Percentiles rank a stretch among this genome's conserved stretches.
phyloP scores from a whole-genome alignment of 2,888 invertebrate species.

The Anagyrus pseudococci region DNA sequence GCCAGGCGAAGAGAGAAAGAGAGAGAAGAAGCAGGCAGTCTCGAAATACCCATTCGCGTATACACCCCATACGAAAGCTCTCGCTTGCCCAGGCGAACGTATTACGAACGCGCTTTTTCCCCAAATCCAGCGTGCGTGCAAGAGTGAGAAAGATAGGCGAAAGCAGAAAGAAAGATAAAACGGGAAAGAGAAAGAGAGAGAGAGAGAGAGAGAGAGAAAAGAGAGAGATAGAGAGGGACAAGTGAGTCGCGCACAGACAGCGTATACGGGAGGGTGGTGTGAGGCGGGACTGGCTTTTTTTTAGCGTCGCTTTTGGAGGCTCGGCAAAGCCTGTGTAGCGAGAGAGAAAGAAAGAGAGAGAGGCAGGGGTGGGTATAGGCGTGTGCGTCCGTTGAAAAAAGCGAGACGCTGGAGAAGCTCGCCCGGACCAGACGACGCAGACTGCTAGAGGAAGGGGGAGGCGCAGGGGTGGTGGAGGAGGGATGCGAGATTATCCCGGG shows the following conservation, averaged over 20 bases:
- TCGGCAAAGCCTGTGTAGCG: too few species aligned
- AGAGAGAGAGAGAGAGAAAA: slow-evolving; percentile 4
- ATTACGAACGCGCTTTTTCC: slow-evolving; percentile 31
- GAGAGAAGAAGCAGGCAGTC: neutral
- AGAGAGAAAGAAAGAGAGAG: too few species aligned
- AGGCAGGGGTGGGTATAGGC: too few species aligned
- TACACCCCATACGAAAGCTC: neutral
- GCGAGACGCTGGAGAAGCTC: too few species aligned
- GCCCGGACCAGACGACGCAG: slow-evolving; percentile 29
- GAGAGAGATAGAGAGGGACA: slow-evolving; percentile 13
- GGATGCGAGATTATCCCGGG: slow-evolving; percentile 55
- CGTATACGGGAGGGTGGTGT: too few species aligned
- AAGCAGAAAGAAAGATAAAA: slow-evolving; percentile 1
- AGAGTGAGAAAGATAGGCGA: neutral
- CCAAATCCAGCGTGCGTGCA: too few species aligned
- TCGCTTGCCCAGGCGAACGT: slow-evolving; percentile 24
- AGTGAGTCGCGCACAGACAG: too few species aligned
- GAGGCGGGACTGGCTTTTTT: too few species aligned
- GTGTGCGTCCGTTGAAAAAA: too few species aligned
- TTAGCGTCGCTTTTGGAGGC: too few species aligned
- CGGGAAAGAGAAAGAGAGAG: slow-evolving; percentile 12
- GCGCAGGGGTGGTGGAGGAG: slow-evolving; percentile 42
- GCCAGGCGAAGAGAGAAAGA: neutral
- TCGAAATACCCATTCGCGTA: neutral
- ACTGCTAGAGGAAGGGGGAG: slow-evolving; percentile 38